Percentiles rank a stretch among this genome's conserved stretches.
Evolutionary conservation across 2,113 vertebrate genomes (phyloP).

Genomic region (Empidonax traillii): DNA sequence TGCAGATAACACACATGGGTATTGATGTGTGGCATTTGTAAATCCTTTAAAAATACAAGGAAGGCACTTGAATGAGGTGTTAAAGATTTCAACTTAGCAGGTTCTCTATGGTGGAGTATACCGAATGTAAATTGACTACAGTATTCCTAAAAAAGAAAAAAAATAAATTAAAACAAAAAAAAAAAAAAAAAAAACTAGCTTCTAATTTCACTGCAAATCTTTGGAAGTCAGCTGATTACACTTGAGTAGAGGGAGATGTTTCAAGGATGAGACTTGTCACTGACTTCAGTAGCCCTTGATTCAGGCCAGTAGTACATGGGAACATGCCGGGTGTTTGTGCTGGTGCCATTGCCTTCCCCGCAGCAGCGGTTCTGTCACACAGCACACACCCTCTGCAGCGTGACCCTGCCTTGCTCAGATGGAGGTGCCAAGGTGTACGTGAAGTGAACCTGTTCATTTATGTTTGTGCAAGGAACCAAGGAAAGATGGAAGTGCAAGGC

Average conservation of each 20-base stretch:
- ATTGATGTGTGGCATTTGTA: neutral
- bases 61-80: neutral
- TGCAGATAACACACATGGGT: neutral
- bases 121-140: neutral
- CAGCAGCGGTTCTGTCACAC: fast-evolving
- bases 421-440: neutral
- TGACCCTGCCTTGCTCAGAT: neutral
- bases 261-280: neutral
- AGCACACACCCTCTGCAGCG: neutral
- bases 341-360: neutral
- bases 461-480: neutral
- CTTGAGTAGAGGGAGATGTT: neutral
- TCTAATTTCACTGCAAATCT: neutral
- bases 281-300: neutral
- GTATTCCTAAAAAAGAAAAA: neutral
- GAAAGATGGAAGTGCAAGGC: neutral
- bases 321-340: neutral
- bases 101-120: neutral
- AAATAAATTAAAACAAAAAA: neutral
- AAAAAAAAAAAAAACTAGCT: neutral
- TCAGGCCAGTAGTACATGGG: neutral
- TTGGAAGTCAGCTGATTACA: neutral
- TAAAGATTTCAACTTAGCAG: neutral
- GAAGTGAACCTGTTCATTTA: neutral
- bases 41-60: neutral